Conservation (phyloP, 2,113 vertebrate species). For the Micromys minutus region DNA sequence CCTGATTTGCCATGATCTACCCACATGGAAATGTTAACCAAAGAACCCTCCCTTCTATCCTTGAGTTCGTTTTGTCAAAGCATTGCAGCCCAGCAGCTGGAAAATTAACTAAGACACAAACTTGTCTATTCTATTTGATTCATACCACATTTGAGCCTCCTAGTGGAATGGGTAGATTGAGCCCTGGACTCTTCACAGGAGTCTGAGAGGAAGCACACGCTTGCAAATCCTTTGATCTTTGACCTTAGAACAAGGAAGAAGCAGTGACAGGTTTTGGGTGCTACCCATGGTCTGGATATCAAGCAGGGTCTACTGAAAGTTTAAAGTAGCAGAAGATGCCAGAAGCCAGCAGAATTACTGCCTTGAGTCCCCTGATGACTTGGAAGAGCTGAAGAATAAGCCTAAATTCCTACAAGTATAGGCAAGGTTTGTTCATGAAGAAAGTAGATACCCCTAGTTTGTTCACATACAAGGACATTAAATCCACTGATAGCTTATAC, state of each 20-base stretch:
- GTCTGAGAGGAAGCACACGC: not conserved
- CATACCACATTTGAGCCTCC: not conserved
- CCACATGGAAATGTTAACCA: not conserved
- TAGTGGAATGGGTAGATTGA: not conserved
- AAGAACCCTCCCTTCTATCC: not conserved
- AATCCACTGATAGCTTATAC: not conserved
- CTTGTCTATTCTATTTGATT: not conserved
- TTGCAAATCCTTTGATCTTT: not conserved
- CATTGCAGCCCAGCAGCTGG: not conserved
- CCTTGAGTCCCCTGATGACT: not conserved
- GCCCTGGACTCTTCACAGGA: not conserved
- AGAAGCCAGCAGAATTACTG: not conserved
- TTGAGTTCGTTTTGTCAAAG: not conserved
- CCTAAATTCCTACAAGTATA: not conserved
- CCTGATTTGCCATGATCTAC: not conserved
- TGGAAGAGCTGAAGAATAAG: not conserved
- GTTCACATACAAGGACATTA: not conserved
- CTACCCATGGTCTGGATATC: not conserved
- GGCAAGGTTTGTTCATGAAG: not conserved
- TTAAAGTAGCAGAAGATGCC: not conserved
- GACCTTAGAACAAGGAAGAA: not conserved
- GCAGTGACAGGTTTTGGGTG: accelerated
- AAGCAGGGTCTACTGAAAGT: not conserved
- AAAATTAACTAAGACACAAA: not conserved
- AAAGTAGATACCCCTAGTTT: not conserved